Evolutionary conservation across 1,140 invertebrate species (phyloP).

Genomic region (Sycophaga agraensis): DNA sequence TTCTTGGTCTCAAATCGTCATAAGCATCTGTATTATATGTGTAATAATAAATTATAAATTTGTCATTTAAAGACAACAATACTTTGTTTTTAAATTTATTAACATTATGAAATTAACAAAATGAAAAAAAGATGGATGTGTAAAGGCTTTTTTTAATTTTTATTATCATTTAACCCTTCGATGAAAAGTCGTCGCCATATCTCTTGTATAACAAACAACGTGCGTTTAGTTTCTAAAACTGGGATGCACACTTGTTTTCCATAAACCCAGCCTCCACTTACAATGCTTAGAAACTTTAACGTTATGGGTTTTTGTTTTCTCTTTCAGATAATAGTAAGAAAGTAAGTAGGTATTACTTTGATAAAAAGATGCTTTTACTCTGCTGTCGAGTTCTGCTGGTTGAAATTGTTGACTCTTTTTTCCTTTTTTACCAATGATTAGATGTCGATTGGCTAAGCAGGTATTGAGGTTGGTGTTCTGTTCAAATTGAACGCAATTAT

Average conservation of each 20-base stretch:
- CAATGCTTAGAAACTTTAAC: constrained; percentile 49
- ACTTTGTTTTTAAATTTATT: constrained; percentile 28
- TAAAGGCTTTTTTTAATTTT: constrained; percentile 54
- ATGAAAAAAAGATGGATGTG: constrained; percentile 49
- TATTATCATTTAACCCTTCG: constrained; percentile 54
- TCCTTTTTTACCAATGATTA: constrained; percentile 48
- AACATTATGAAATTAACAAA: constrained; percentile 33
- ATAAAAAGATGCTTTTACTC: constrained; percentile 50
- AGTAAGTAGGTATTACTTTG: constrained; percentile 49
- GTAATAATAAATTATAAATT: constrained; percentile 32
- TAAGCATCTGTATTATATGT: constrained; percentile 36
- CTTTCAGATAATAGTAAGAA: constrained; percentile 46
- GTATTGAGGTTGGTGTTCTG: constrained; percentile 47
- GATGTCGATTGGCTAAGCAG: constrained; percentile 55
- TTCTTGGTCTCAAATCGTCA: constrained; percentile 40
- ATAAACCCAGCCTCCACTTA: constrained; percentile 44
- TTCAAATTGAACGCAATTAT: constrained; percentile 66
- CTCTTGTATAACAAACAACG: constrained; percentile 55
- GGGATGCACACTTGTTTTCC: constrained; percentile 38
- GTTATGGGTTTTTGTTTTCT: constrained; percentile 37
- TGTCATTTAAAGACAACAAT: constrained; percentile 28
- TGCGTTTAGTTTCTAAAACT: constrained; percentile 43
- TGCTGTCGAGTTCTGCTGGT: constrained; percentile 47
- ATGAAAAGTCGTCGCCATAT: constrained; percentile 52
- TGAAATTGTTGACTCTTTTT: constrained; percentile 44